Conservation (phyloP, 2,888 invertebrate species). For the Eremobia ochroleuca region DNA sequence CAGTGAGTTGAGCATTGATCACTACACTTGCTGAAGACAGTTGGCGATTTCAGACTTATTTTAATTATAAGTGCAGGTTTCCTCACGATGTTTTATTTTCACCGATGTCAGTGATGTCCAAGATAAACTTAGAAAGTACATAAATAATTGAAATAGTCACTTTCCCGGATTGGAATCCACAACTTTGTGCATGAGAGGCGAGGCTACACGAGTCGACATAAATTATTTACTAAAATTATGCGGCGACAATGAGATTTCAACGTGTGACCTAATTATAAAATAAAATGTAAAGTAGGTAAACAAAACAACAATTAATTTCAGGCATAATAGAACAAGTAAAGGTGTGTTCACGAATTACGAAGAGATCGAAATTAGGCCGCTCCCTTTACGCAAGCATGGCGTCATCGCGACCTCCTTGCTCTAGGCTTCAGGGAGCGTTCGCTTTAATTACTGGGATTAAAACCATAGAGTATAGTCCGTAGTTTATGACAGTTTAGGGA, state of each 20-base stretch:
- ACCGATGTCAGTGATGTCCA: not conserved
- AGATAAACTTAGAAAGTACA: not conserved
- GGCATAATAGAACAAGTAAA: slow-evolving; percentile 10
- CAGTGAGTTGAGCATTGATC: not conserved
- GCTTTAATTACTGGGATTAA: slow-evolving; percentile 52
- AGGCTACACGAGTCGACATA: not conserved
- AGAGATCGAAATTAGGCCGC: slow-evolving; percentile 67
- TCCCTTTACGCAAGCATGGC: slow-evolving; percentile 71
- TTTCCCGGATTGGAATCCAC: not conserved
- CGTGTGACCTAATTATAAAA: not conserved
- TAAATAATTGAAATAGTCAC: not conserved
- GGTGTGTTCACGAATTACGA: slow-evolving; percentile 48
- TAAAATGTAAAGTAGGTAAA: slow-evolving; percentile 4
- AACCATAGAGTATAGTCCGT: slow-evolving; percentile 10
- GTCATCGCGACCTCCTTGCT: slow-evolving; percentile 67
- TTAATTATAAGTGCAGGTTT: not conserved
- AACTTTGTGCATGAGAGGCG: not conserved
- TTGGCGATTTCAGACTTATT: not conserved
- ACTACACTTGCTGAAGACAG: not conserved
- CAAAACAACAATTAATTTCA: slow-evolving; percentile 9
- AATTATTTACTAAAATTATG: not conserved
- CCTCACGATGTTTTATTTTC: not conserved
- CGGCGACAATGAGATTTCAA: not conserved
- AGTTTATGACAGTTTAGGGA: slow-evolving; percentile 39
- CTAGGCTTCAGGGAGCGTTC: slow-evolving; percentile 42